These are phyloP conservation scores for Temnopleurus reevesii DNA, from an alignment of 53 echinoderm and acorn worm genomes.

Conservation along the genomic window DNA sequence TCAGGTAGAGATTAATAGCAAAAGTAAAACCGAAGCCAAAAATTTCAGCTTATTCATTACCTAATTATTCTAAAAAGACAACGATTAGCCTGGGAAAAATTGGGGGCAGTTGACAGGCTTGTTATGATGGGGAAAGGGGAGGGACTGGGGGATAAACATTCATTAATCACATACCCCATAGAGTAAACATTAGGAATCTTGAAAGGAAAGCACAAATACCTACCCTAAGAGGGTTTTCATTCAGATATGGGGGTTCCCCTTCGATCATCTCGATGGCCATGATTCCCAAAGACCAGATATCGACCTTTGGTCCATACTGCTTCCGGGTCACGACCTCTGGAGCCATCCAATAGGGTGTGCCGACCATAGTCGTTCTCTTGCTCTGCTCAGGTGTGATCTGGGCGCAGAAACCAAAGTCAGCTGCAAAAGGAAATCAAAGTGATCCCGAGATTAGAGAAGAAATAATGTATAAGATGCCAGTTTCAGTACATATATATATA, in stretches of 20 bases:
- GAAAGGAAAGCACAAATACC: slow-evolving; percentile 19
- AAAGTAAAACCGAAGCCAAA: no score
- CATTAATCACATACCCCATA: no score
- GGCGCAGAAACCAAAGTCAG: slow-evolving; percentile 99
- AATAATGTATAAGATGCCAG: no score
- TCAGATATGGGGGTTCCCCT: slow-evolving; percentile 97
- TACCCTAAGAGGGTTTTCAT: slow-evolving; percentile 98
- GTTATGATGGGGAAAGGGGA: no score
- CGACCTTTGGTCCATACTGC: slow-evolving; percentile 98
- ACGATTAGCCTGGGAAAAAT: no score
- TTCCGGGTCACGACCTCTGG: slow-evolving; percentile 99
- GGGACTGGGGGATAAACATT: no score
- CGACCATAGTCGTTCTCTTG: slow-evolving; percentile 98
- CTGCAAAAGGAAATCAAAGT: slow-evolving; percentile 49
- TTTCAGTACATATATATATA: no score
- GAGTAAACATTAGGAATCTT: no score
- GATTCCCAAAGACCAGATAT: slow-evolving; percentile 97
- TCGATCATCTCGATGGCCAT: slow-evolving; percentile 99
- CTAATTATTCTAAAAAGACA: no score
- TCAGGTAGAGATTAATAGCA: no score
- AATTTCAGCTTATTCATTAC: no score
- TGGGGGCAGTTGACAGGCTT: no score
- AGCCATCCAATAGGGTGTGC: slow-evolving; percentile 99
- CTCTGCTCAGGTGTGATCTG: slow-evolving; percentile 97
- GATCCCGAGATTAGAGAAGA: not conserved